phyloP scores from a whole-genome alignment of 2,797 vertebrate genomes.

The Vireo griseus region DNA sequence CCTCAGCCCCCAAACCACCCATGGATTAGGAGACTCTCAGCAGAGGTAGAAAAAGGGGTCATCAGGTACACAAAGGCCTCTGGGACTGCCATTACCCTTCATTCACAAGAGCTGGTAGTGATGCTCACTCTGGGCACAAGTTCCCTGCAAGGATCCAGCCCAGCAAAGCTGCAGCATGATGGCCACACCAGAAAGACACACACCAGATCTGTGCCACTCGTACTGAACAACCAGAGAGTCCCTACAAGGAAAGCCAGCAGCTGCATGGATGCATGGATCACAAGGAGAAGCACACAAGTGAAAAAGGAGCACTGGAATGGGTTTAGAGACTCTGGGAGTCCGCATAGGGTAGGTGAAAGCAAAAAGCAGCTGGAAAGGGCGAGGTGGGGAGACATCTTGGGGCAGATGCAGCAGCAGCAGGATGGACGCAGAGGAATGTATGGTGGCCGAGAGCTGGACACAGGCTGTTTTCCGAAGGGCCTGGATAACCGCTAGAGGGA shows the following conservation, averaged over 20 bases:
- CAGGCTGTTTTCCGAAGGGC: neutral
- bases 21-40: neutral
- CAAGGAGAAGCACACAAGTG: neutral
- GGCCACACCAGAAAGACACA: neutral
- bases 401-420: neutral
- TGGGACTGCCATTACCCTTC: rapidly evolving
- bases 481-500: neutral
- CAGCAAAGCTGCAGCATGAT: neutral
- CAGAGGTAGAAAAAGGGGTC: neutral
- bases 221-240: neutral
- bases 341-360: neutral
- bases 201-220: neutral
- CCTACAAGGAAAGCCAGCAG: neutral
- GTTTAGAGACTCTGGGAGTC: neutral
- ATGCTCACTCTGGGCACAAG: neutral
- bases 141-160: neutral
- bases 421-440: neutral
- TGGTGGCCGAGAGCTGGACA: neutral
- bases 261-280: neutral
- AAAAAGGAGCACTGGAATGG: neutral
- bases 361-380: neutral
- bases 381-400: neutral
- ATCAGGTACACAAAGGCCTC: neutral
- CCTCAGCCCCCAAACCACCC: neutral
- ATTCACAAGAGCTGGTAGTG: neutral